Conservation (phyloP, 2,797 vertebrate species). For the Simalia tracyae region DNA sequence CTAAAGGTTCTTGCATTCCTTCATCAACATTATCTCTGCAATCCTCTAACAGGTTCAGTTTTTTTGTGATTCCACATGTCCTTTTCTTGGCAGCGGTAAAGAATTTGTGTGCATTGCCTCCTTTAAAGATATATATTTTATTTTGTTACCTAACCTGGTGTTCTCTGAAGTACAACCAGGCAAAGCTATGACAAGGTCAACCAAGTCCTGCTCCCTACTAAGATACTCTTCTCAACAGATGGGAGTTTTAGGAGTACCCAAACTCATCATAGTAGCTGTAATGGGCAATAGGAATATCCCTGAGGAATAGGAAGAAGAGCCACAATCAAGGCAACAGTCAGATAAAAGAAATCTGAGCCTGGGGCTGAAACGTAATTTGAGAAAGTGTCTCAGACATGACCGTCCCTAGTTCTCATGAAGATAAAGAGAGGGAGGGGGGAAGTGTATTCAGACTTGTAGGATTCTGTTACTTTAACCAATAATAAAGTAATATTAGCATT, state of each 20-base stretch:
- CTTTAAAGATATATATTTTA: neutral
- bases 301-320: no score
- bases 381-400: no score
- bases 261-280: neutral
- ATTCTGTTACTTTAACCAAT: no score
- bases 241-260: neutral
- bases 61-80: neutral
- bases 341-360: no score
- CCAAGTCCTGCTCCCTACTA: neutral
- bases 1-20: neutral
- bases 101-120: neutral
- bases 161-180: neutral
- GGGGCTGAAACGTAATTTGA: no score
- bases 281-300: no score
- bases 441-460: no score
- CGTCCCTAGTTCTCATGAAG: no score
- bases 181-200: neutral
- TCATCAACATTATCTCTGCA: neutral
- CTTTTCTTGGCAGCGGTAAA: neutral
- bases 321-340: no score
- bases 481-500: no score
- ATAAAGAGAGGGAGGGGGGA: no score
- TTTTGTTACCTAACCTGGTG: neutral
- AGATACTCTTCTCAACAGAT: neutral
- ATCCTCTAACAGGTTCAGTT: neutral